A percentile compares a stretch with the other conserved stretches of the same genome.
These are phyloP conservation scores for Agrochola lychnidis DNA, from an alignment of 2,888 invertebrate species.

Conservation along the genomic window DNA sequence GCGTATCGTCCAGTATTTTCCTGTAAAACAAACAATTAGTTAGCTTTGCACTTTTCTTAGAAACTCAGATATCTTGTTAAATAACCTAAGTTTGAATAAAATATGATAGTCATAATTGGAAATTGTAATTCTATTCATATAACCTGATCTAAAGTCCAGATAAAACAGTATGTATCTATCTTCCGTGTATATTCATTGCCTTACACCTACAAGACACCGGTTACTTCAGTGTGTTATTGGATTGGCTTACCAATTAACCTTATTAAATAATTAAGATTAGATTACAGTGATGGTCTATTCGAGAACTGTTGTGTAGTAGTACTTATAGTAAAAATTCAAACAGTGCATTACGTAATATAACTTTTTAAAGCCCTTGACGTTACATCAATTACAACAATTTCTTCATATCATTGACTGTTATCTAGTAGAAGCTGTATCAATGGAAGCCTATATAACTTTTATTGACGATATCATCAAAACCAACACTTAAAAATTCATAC, in stretches of 20 bases:
- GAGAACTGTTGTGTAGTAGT: constrained; percentile 51
- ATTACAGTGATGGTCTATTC: constrained; percentile 64
- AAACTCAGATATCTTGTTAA: constrained; percentile 19
- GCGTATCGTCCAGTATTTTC: constrained; percentile 93
- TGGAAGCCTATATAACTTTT: neutral
- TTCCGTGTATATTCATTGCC: constrained; percentile 48
- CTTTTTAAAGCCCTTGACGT: constrained; percentile 16
- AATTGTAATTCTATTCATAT: constrained; percentile 49
- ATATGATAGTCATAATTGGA: constrained; percentile 24
- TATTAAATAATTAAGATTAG: constrained; percentile 69
- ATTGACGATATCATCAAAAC: neutral
- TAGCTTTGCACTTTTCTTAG: constrained; percentile 29
- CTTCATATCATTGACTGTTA: neutral
- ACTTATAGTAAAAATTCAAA: constrained; percentile 40
- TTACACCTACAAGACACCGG: constrained; percentile 64
- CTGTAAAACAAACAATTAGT: constrained; percentile 79
- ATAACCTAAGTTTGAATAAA: constrained; percentile 39
- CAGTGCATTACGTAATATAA: constrained; percentile 20
- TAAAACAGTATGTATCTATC: constrained; percentile 49
- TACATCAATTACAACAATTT: neutral
- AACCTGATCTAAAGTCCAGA: constrained; percentile 62
- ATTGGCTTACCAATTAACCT: constrained; percentile 71
- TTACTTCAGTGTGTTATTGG: constrained; percentile 59
- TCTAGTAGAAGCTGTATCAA: neutral
- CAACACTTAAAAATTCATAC: constrained; percentile 73